phyloP scores from a whole-genome alignment of 2,797 vertebrate species.

The Amblyopsis hoosieri region DNA sequence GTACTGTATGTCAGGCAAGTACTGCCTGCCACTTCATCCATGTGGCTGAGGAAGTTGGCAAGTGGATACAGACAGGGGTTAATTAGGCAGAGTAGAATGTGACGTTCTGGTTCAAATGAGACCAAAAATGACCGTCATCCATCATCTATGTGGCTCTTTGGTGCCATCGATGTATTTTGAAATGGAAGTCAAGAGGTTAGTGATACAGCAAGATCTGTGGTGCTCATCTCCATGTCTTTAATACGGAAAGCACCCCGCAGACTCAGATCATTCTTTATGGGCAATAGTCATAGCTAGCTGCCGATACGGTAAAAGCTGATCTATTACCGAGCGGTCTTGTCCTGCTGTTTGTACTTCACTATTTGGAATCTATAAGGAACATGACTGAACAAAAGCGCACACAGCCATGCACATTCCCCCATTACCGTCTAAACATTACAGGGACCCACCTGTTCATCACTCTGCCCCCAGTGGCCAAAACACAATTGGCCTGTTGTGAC shows the following conservation, averaged over 20 bases:
- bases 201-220: conserved; percentile 40
- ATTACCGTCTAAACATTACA: too few species aligned
- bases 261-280: conserved; percentile 50
- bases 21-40: conserved; percentile 25
- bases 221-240: conserved; percentile 42
- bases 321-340: conserved; percentile 37
- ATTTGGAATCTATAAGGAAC: too few species aligned
- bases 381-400: too few species aligned
- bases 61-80: conserved; percentile 68
- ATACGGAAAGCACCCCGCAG: conserved; percentile 44
- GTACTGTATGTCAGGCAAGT: conserved; percentile 18
- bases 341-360: conserved; percentile 10
- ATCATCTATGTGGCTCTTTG: conserved; percentile 61
- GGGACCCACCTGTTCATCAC: too few species aligned
- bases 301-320: conserved; percentile 43
- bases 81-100: conserved; percentile 72
- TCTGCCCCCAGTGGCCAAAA: too few species aligned
- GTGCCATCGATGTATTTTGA: conserved; percentile 42
- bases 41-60: conserved; percentile 48
- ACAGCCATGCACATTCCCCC: too few species aligned
- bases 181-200: conserved; percentile 65
- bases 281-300: conserved; percentile 26
- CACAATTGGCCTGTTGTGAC: too few species aligned
- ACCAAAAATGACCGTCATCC: conserved; percentile 71
- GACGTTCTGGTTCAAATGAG: conserved; percentile 62